Conservation (phyloP, 1,140 invertebrate species). For the Cecropterus lyciades region DNA sequence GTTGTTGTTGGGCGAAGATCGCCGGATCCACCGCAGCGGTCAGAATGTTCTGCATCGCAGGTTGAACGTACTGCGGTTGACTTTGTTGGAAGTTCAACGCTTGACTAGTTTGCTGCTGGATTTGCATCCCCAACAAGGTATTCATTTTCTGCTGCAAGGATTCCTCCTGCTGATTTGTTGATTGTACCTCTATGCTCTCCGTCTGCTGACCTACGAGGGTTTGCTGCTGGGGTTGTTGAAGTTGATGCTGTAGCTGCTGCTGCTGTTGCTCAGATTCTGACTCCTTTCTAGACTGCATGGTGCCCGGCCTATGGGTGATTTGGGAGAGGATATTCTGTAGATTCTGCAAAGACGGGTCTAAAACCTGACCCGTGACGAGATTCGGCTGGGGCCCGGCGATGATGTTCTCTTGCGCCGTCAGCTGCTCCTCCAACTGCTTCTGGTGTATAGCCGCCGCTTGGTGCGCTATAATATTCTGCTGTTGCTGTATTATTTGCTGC, state of each 20-base stretch:
- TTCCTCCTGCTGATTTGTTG: slow-evolving; percentile 63
- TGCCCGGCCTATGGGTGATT: slow-evolving; percentile 77
- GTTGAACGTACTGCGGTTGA: slow-evolving; percentile 65
- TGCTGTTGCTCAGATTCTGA: slow-evolving; percentile 75
- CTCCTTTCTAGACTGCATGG: slow-evolving; percentile 68
- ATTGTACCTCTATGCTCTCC: slow-evolving; percentile 53
- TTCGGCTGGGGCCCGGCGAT: slow-evolving; percentile 65
- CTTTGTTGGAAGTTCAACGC: slow-evolving; percentile 69
- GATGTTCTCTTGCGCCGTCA: slow-evolving; percentile 72
- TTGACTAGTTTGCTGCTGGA: slow-evolving; percentile 70
- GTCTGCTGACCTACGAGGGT: slow-evolving; percentile 45
- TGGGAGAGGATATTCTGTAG: slow-evolving; percentile 78
- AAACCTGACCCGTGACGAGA: slow-evolving; percentile 60
- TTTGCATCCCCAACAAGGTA: slow-evolving; percentile 66
- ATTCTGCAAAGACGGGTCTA: slow-evolving; percentile 80
- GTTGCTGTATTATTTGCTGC: slow-evolving; percentile 76
- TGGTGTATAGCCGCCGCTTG: slow-evolving; percentile 80
- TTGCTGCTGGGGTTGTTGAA: slow-evolving; percentile 41
- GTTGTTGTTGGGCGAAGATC: slow-evolving; percentile 67
- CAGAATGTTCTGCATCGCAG: slow-evolving; percentile 48
- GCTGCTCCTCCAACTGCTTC: slow-evolving; percentile 78
- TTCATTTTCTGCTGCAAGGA: slow-evolving; percentile 65
- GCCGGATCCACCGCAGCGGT: slow-evolving; percentile 62
- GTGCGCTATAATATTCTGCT: slow-evolving; percentile 75
- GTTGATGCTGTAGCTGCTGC: slow-evolving; percentile 46